A percentile compares a stretch with the other conserved stretches of the same genome.
phyloP scores from a whole-genome alignment of 2,113 vertebrate species.

The Epinephelus cyanopodus region DNA sequence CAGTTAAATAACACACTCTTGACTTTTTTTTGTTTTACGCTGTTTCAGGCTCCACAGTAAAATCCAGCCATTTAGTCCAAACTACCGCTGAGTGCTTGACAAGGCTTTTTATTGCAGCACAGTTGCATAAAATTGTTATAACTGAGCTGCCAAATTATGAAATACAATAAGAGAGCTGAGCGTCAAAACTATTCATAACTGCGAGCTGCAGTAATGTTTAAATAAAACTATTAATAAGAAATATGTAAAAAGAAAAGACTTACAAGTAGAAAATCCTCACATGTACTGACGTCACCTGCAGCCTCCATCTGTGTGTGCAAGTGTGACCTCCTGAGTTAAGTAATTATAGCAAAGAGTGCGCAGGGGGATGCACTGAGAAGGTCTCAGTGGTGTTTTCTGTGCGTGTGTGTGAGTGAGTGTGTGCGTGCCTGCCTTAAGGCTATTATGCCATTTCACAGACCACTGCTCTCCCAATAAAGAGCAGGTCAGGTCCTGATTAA shows the following conservation, averaged over 20 bases:
- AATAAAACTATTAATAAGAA: slow-evolving; percentile 45
- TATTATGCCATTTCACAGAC: slow-evolving; percentile 69
- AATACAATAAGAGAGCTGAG: slow-evolving; percentile 34
- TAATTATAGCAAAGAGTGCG: slow-evolving; percentile 45
- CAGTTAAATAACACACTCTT: neutral
- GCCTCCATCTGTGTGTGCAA: slow-evolving; percentile 16
- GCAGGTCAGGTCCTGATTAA: slow-evolving; percentile 59
- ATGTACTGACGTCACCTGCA: slow-evolving; percentile 29
- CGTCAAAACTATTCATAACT: slow-evolving; percentile 42
- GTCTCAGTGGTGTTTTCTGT: slow-evolving; percentile 18
- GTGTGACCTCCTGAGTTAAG: slow-evolving; percentile 47
- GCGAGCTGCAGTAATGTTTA: slow-evolving; percentile 32
- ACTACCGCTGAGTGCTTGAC: slow-evolving; percentile 59
- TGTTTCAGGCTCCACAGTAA: slow-evolving; percentile 3
- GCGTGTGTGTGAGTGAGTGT: neutral
- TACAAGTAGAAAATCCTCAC: slow-evolving; percentile 16
- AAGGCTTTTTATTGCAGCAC: slow-evolving; percentile 47
- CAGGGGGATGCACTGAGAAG: slow-evolving; percentile 22
- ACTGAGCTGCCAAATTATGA: slow-evolving; percentile 46
- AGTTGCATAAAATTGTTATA: slow-evolving; percentile 38
- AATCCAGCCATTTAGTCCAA: slow-evolving; percentile 32
- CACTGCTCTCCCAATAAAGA: slow-evolving; percentile 67
- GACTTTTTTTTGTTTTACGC: neutral
- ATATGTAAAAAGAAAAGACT: slow-evolving; percentile 19
- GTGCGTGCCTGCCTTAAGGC: slow-evolving; percentile 34